A percentile compares a stretch with the other conserved stretches of the same genome.
Evolutionary conservation across 35 echinoderm and acorn worm genomes (phyloP).

Genomic region (Apostichopus parvimensis): DNA sequence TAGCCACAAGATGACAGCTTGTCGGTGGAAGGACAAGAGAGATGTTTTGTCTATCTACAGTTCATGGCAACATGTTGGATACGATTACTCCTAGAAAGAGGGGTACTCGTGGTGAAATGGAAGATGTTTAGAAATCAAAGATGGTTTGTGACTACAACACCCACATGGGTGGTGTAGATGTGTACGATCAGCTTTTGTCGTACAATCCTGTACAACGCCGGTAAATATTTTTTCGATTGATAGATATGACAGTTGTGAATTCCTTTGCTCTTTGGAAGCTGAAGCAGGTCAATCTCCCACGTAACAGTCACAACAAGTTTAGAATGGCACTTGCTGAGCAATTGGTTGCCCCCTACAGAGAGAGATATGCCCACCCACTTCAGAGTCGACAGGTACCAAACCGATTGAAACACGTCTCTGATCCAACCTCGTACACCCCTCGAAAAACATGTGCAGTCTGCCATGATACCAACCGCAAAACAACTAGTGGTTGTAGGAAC

Average conservation of each 20-base stretch:
- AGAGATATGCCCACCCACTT: background rate
- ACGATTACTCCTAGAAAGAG: too few species aligned
- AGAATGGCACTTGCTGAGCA: background rate
- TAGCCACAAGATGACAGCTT: too few species aligned
- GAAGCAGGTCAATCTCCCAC: background rate
- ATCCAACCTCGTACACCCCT: background rate
- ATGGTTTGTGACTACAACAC: constrained; percentile 6
- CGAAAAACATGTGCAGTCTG: background rate
- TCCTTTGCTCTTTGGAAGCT: constrained; percentile 23
- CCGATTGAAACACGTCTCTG: background rate
- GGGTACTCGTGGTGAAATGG: too few species aligned
- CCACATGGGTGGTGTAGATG: constrained; percentile 29
- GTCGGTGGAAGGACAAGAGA: too few species aligned
- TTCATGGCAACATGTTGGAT: too few species aligned
- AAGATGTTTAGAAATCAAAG: background rate
- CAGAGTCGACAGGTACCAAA: background rate
- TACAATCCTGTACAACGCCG: background rate
- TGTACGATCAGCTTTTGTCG: constrained; percentile 18
- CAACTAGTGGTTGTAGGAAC: background rate
- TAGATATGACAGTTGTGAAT: constrained; percentile 25
- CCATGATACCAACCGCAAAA: background rate
- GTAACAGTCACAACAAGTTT: background rate
- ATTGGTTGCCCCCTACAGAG: background rate
- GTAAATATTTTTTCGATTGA: constrained; percentile 23
- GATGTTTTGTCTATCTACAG: too few species aligned